phyloP scores from a whole-genome alignment of 1,140 invertebrate species.

The Conus betulinus region DNA sequence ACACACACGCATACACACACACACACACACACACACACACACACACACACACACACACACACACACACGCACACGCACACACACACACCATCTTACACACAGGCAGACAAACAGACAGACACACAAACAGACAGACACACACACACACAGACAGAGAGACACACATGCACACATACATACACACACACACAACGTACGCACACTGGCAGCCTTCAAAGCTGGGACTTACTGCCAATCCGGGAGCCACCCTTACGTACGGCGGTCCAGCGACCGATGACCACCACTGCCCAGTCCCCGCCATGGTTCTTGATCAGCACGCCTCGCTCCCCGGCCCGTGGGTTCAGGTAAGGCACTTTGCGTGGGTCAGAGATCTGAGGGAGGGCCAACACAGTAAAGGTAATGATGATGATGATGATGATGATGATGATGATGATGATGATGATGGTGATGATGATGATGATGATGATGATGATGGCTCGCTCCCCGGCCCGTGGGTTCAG shows the following conservation, averaged over 20 bases:
- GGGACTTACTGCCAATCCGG: constrained; percentile 57
- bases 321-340: constrained; percentile 62
- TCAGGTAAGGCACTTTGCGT: constrained; percentile 45
- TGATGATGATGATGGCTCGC: constrained; percentile 40
- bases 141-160: neutral
- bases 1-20: neutral
- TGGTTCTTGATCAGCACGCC: constrained; percentile 73
- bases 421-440: no score
- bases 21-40: constrained; percentile 13
- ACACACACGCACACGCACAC: neutral
- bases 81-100: neutral
- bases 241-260: constrained; percentile 66
- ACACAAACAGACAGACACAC: neutral
- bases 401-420: no score
- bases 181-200: neutral
- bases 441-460: no score
- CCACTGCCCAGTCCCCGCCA: constrained; percentile 71
- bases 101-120: neutral
- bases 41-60: neutral
- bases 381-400: no score
- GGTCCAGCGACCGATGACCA: constrained; percentile 67
- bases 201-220: neutral
- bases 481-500: constrained; percentile 64
- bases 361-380: neutral
- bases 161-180: neutral